Evolutionary conservation across 2,888 invertebrate genomes (phyloP), one percentile per base, ranked within the genome.

Genomic region (Coleophora deauratella): DNA sequence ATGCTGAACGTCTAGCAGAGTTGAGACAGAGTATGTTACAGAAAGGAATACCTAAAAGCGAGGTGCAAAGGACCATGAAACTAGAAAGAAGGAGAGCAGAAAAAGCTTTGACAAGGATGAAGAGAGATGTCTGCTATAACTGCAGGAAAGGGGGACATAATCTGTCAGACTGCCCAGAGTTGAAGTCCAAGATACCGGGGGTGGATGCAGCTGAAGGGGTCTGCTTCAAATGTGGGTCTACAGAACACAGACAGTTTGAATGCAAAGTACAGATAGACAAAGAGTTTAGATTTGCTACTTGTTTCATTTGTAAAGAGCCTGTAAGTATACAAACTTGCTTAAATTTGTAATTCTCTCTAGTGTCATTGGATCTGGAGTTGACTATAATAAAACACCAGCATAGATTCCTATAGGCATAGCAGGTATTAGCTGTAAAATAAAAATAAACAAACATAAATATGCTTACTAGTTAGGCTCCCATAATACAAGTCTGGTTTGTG

Each of bases 221-320:
- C 37, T 96, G 96, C 62, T 96, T 93, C 62, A 95, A 95, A 71
- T 96, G 96, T 74, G 96, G 96, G 0, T 95, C 95, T 0, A 93
- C 93, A 3, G 96, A 96, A 66, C 96, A 96, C 63, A 90, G 89
- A 9, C 91, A 92, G 57, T 90, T 90, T 62, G 89, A 91, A 59
- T 93, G 93, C 57, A 90, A 89, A 80, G 91, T 91, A 0, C 88
- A 88, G 30, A 88, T 79, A 51, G 87, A 87, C 33, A 87, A 89
- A 46, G 90, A 91, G 43, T 95, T 90, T 59, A 89, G 93, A 62
- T 95, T 91, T 79, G 96, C 96, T 0, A 91, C 90, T 41, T 97
- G 97, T 72, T 97, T 96, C 63, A 92, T 97, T 51, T 97, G 97
- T 68, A 90, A 90, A 41, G 91, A 96, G 72, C 90, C 90, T 54